Evolutionary conservation across 30 jellyfish, hydroid and myxozoan species (phyloP).

Genomic region (Hydractinia echinata): DNA sequence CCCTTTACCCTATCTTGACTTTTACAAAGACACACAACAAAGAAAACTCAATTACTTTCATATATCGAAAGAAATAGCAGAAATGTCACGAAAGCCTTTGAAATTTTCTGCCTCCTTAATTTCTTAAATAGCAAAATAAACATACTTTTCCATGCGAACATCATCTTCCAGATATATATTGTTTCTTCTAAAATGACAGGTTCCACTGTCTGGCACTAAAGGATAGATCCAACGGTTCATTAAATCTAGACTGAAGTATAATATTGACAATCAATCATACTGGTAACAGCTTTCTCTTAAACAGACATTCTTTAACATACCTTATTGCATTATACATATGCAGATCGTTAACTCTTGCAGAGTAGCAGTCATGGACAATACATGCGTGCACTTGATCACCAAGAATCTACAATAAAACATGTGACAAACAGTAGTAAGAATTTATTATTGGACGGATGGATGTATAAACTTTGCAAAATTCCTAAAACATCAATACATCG

Average conservation of each 20-base stretch:
- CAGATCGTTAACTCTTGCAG: constrained; percentile 64
- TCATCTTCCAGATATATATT: constrained; percentile 57
- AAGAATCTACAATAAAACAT: constrained; percentile 38
- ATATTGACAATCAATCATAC: neutral
- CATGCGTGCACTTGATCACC: constrained; percentile 69
- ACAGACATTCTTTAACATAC: constrained; percentile 19
- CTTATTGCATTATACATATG: constrained; percentile 80
- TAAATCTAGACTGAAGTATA: constrained; percentile 51
- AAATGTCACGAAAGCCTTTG: too few species aligned
- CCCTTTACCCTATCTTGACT: too few species aligned
- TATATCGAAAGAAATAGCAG: too few species aligned
- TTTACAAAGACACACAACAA: too few species aligned
- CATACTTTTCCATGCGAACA: constrained; percentile 64
- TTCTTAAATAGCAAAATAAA: neutral
- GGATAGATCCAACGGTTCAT: constrained; percentile 83
- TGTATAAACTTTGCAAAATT: too few species aligned
- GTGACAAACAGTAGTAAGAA: too few species aligned
- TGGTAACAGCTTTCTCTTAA: neutral
- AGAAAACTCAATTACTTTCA: too few species aligned
- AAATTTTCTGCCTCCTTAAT: too few species aligned
- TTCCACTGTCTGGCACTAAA: constrained; percentile 55
- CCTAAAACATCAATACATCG: too few species aligned
- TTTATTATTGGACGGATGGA: too few species aligned
- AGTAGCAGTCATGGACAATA: constrained; percentile 51
- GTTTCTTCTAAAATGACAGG: constrained; percentile 53